Evolutionary conservation across 2,888 invertebrate species (phyloP).

Genomic region (Stenchaetothrips biformis): DNA sequence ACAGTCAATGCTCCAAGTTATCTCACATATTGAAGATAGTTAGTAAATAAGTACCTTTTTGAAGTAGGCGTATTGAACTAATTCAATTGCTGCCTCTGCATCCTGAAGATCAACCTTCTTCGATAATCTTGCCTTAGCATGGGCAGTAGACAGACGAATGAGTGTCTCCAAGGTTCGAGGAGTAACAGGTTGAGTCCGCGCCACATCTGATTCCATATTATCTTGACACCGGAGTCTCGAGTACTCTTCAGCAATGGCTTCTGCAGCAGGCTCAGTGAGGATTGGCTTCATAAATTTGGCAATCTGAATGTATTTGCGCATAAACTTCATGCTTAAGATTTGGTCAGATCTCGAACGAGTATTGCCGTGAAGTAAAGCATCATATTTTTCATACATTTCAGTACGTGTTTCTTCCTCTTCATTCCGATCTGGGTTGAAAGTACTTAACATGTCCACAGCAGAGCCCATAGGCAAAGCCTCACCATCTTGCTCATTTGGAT

Average conservation of each 20-base stretch:
- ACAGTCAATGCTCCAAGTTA: not conserved
- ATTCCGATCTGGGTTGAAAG: constrained; percentile 70
- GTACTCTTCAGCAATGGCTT: constrained; percentile 89
- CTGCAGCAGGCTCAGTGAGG: constrained; percentile 82
- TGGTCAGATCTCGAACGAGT: constrained; percentile 70
- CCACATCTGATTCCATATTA: constrained; percentile 76
- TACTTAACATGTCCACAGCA: constrained; percentile 78
- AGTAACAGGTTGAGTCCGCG: constrained; percentile 97
- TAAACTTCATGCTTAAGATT: constrained; percentile 85
- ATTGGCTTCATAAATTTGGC: constrained; percentile 87
- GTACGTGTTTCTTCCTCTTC: constrained; percentile 59
- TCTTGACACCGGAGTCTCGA: constrained; percentile 86
- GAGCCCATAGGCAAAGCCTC: constrained; percentile 82
- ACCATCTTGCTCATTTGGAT: constrained; percentile 90
- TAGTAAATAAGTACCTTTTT: constrained; percentile 67
- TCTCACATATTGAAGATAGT: not conserved
- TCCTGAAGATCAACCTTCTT: constrained; percentile 78
- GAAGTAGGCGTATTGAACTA: constrained; percentile 93
- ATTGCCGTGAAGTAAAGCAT: constrained; percentile 80
- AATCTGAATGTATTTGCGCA: constrained; percentile 95
- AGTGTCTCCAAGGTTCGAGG: constrained; percentile 94
- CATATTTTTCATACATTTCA: constrained; percentile 86
- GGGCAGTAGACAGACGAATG: constrained; percentile 94
- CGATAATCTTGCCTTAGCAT: constrained; percentile 91
- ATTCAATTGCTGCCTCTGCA: constrained; percentile 84